Evolutionary conservation across 2,888 invertebrate species (phyloP), one percentile per base, ranked within the genome.

Genomic region (Ypsolopha sequella): DNA sequence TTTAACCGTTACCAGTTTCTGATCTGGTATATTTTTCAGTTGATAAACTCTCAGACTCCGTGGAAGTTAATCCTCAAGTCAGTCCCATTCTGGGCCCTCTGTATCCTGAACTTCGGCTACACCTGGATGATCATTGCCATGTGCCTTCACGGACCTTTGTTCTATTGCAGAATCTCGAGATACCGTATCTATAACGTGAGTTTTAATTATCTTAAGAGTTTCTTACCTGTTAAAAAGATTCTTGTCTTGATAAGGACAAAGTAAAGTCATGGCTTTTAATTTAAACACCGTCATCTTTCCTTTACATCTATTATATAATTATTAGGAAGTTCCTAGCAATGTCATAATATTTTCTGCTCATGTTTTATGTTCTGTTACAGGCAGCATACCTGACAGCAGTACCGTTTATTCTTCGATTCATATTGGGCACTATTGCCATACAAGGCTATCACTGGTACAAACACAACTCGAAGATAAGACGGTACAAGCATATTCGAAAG

Each of bases 111-210:
- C 56, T 85, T 80, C 58, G 85, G 85, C 41, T 86, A 85, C 52
- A 65, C 81, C n/a, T 86, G 85, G 85, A 80, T 84, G 68, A 81
- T 85, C 14, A 76, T 78, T 51, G 64, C 84, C 0, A 35, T 86
- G 10, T 78, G 82, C 50, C 65, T 78, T 45, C 73, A 85, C 51
- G 84, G 84, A 14, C 81, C 85, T 3, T 58, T 84, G 9, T 86
- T 68, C 52, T 86, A 85, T 51, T 69, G 71, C 1, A 67, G 65
- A 52, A 70, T 81, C 9, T 61, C 68, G 33, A 58, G 63, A 47
- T 81, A 75, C 52, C 70, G 66, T 49, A 70, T 85, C 56, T 80
- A 80, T 52, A 66, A 65, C 52, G 85, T 86, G 57, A 70, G 77
- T 71, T 51, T 43, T 2, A 43, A 41, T 45, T 8, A 41, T n/a